A percentile compares a stretch with the other conserved stretches of the same genome.
Conservation (phyloP, 2,888 invertebrate genomes). For the Stenichneumon culpator region DNA sequence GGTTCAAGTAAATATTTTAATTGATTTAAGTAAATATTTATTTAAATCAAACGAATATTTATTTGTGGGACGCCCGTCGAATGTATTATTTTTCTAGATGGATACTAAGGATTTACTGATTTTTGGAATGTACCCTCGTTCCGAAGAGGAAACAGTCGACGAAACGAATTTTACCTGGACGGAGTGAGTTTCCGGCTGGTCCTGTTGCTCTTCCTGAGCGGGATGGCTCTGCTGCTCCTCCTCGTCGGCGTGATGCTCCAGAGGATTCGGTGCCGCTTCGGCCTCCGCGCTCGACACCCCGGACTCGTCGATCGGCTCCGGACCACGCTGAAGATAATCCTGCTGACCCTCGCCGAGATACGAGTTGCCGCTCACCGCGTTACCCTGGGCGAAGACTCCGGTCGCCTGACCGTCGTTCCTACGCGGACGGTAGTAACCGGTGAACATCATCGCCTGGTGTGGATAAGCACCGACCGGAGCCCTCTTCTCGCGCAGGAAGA, state of each 20-base stretch:
- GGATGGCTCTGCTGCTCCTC: slow-evolving; percentile 60
- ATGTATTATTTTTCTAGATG: too few relatives aligned
- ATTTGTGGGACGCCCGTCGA: too few relatives aligned
- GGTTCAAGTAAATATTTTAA: too few relatives aligned
- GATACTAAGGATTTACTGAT: background rate
- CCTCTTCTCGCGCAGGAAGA: slow-evolving; percentile 76
- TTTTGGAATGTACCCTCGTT: background rate
- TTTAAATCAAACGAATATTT: too few relatives aligned
- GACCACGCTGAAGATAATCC: slow-evolving; percentile 74
- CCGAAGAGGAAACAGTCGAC: background rate
- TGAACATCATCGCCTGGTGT: slow-evolving; percentile 82
- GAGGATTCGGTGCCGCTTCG: slow-evolving; percentile 76
- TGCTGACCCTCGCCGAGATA: slow-evolving; percentile 76
- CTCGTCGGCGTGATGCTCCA: slow-evolving; percentile 67
- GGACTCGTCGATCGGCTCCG: slow-evolving; percentile 77
- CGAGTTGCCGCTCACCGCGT: slow-evolving; percentile 79
- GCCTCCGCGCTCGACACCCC: slow-evolving; percentile 80
- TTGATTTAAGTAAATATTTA: too few relatives aligned
- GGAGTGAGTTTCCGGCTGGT: slow-evolving; percentile 45
- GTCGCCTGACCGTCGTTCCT: slow-evolving; percentile 76
- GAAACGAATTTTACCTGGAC: slow-evolving; percentile 35
- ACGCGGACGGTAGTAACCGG: slow-evolving; percentile 81
- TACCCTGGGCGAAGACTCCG: slow-evolving; percentile 82
- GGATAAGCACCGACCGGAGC: slow-evolving; percentile 74
- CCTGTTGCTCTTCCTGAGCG: slow-evolving; percentile 49